Evolutionary conservation across 2,888 invertebrate genomes (phyloP).

Genomic region (Smittia aterrima): DNA sequence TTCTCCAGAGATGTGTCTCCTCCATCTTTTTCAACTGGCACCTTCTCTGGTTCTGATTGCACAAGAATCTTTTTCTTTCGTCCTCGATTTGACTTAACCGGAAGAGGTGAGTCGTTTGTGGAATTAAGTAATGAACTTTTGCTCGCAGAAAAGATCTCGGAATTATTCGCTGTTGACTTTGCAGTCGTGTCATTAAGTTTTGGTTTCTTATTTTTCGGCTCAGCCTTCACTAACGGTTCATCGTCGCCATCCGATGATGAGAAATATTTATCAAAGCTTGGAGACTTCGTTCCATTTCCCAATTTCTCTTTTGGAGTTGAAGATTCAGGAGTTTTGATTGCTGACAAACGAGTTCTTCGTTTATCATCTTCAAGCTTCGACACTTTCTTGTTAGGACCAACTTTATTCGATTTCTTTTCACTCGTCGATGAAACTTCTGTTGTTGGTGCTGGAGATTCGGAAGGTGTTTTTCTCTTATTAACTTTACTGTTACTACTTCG

Average conservation of each 20-base stretch:
- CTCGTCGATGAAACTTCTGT: not conserved
- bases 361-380: slow-evolving; percentile 34
- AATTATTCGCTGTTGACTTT: not conserved
- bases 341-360: slow-evolving; percentile 43
- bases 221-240: slow-evolving; percentile 53
- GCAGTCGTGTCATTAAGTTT: not conserved
- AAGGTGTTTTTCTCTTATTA: slow-evolving; percentile 27
- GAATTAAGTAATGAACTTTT: not conserved
- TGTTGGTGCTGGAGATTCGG: not conserved
- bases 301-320: not conserved
- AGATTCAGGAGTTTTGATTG: slow-evolving; percentile 37
- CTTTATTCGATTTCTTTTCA: not conserved
- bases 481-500: not conserved
- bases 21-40: slow-evolving; percentile 46
- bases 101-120: not conserved
- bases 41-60: not conserved
- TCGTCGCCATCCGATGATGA: slow-evolving; percentile 57
- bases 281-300: slow-evolving; percentile 6
- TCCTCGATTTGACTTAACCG: slow-evolving; percentile 24
- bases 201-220: slow-evolving; percentile 41
- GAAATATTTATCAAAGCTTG: slow-evolving; percentile 47
- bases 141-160: not conserved
- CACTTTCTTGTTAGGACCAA: not conserved
- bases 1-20: slow-evolving; percentile 45
- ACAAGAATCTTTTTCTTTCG: slow-evolving; percentile 6